phyloP scores from a whole-genome alignment of 2,888 invertebrate species.

The Cryptocephalus moraei region DNA sequence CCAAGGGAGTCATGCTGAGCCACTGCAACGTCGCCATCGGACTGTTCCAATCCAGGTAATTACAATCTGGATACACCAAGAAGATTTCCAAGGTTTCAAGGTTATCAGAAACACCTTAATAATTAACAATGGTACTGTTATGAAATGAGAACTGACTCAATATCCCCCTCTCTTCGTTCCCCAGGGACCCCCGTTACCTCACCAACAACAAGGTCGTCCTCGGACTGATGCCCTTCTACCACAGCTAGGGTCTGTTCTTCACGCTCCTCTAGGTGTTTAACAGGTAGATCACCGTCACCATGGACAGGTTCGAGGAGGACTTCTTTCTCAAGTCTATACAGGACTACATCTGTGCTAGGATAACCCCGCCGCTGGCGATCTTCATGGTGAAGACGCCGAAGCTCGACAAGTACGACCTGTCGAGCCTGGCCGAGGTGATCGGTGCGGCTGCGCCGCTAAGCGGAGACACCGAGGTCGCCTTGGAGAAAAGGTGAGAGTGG shows the following conservation, averaged over 20 bases:
- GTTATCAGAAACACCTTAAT: too few species aligned
- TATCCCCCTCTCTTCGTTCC: too few species aligned
- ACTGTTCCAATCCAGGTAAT: conserved; percentile 9
- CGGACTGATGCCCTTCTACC: conserved; percentile 25
- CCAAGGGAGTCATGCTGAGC: conserved; percentile 55
- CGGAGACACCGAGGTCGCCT: conserved; percentile 51
- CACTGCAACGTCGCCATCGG: conserved; percentile 40
- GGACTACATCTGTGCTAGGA: conserved; percentile 51
- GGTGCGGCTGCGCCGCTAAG: conserved; percentile 76
- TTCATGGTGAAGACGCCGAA: conserved; percentile 72
- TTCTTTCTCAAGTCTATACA: conserved; percentile 60
- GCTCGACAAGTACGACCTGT: conserved; percentile 65
- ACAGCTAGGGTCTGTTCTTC: conserved; percentile 21
- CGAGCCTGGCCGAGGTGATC: conserved; percentile 54
- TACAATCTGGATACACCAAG: too few species aligned
- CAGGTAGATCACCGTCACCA: conserved; percentile 16
- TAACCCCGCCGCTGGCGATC: conserved; percentile 75
- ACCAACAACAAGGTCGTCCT: conserved; percentile 9
- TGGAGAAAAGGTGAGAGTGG: conserved; percentile 34
- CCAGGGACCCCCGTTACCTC: conserved; percentile 14
- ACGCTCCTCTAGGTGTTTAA: conserved; percentile 16
- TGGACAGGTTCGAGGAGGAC: conserved; percentile 31
- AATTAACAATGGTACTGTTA: too few species aligned
- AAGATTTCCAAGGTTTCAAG: too few species aligned
- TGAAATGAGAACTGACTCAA: too few species aligned